Conservation (phyloP, 2,797 vertebrate species). For the Enteromius paludinosus region DNA sequence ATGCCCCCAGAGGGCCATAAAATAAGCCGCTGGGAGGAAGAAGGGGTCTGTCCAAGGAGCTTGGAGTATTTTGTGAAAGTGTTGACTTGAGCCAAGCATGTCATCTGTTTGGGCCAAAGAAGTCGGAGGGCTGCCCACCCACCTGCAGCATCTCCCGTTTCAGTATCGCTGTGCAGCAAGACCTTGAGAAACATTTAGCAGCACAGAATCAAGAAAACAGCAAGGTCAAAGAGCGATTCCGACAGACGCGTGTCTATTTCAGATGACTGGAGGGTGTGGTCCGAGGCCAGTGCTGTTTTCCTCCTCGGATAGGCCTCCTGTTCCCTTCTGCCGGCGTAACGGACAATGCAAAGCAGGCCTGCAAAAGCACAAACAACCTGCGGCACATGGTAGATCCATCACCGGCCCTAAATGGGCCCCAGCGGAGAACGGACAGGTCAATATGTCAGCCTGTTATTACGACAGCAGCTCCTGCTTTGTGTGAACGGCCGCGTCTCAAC, state of each 20-base stretch:
- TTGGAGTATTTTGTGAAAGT: constrained; percentile 50
- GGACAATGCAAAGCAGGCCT: constrained; percentile 58
- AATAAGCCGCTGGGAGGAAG: constrained; percentile 69
- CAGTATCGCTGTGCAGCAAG: background rate
- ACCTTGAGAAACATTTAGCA: constrained; percentile 12
- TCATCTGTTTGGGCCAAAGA: constrained; percentile 28
- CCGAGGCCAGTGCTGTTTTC: constrained; percentile 64
- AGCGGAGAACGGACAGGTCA: constrained; percentile 66
- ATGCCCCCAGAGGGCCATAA: constrained; percentile 74
- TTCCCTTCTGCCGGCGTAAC: constrained; percentile 76
- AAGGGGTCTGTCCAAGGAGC: constrained; percentile 65
- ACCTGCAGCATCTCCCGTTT: constrained; percentile 6
- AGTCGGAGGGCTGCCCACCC: constrained; percentile 3
- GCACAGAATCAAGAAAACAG: constrained; percentile 2
- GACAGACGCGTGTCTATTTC: constrained; percentile 34
- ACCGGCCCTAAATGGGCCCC: constrained; percentile 73
- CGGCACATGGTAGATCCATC: constrained; percentile 84
- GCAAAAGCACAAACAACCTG: constrained; percentile 67
- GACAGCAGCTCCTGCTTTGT: constrained; percentile 67
- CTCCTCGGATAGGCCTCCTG: constrained; percentile 78
- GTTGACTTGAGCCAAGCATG: constrained; percentile 45
- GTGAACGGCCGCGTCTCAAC: constrained; percentile 56
- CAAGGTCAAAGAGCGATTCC: background rate
- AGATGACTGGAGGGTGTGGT: constrained; percentile 23
- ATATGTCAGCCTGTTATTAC: constrained; percentile 64